Percentiles rank a stretch among this genome's conserved stretches.
Conservation (phyloP, 2,113 vertebrate genomes). For the Podilymbus podiceps region DNA sequence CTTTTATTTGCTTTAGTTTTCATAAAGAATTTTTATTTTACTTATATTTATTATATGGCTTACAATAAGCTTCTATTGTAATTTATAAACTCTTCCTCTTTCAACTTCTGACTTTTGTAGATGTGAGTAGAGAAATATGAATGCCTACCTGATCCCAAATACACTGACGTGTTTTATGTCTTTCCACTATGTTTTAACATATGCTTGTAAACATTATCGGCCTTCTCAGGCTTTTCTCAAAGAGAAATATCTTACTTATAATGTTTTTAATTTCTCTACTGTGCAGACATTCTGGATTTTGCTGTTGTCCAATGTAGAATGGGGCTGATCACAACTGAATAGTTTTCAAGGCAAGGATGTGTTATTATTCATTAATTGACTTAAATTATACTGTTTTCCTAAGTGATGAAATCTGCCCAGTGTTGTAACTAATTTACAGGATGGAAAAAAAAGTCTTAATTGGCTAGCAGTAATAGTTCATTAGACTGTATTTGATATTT, state of each 20-base stretch:
- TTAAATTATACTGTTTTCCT: not conserved
- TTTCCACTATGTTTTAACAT: not conserved
- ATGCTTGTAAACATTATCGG: not conserved
- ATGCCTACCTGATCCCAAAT: not conserved
- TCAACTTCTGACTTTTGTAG: not conserved
- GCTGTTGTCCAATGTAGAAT: not conserved
- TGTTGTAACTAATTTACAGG: not conserved
- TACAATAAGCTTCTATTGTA: not conserved
- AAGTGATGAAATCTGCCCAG: not conserved
- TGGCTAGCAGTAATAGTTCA: not conserved
- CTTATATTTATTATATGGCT: not conserved
- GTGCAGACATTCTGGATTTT: not conserved
- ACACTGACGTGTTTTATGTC: not conserved
- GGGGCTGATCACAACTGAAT: not conserved
- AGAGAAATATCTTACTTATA: not conserved
- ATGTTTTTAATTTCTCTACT: not conserved
- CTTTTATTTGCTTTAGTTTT: not conserved
- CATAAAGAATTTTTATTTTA: not conserved
- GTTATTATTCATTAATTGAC: not conserved
- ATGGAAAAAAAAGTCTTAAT: not conserved
- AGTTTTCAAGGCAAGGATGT: not conserved
- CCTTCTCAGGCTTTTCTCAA: not conserved
- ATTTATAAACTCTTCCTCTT: not conserved
- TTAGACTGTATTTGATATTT: not conserved
- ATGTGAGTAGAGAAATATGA: not conserved